A percentile compares a stretch with the other conserved stretches of the same genome.
Evolutionary conservation across 2,113 vertebrate genomes (phyloP).

Genomic region (Malaclemys terrapin): DNA sequence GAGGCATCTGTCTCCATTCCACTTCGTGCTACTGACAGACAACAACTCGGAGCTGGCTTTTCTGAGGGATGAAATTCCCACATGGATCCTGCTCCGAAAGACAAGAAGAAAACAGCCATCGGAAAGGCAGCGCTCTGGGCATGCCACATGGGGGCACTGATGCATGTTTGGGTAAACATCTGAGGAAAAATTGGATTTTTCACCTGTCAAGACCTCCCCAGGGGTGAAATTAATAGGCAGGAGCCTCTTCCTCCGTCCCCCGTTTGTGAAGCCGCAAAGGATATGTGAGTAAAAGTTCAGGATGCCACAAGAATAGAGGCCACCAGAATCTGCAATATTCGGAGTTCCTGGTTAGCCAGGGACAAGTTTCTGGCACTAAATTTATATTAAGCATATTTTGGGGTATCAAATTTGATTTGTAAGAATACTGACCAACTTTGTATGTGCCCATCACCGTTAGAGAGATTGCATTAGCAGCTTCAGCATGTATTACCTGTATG

Average conservation of each 20-base stretch:
- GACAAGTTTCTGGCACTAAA: not conserved
- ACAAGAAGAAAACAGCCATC: not conserved
- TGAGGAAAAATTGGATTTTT: not conserved
- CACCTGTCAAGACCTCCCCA: not conserved
- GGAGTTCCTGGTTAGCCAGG: not conserved
- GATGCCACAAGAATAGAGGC: not conserved
- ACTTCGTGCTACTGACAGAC: not conserved
- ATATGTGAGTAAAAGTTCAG: not conserved
- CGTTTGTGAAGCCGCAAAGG: not conserved
- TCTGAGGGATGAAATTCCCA: not conserved
- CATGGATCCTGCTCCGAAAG: accelerated
- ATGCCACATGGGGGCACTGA: accelerated
- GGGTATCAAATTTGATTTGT: constrained; percentile 21
- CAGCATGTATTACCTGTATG: not conserved
- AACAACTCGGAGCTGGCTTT: not conserved
- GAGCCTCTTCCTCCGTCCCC: accelerated
- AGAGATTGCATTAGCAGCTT: not conserved
- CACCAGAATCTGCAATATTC: not conserved
- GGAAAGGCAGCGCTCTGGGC: not conserved
- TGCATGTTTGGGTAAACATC: not conserved
- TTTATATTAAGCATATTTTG: not conserved
- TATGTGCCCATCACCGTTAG: not conserved
- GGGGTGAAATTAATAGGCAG: constrained; percentile 28
- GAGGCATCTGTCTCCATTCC: not conserved
- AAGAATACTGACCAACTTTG: not conserved